Conservation (phyloP, 2,113 vertebrate species). For the Notothenia rossii region DNA sequence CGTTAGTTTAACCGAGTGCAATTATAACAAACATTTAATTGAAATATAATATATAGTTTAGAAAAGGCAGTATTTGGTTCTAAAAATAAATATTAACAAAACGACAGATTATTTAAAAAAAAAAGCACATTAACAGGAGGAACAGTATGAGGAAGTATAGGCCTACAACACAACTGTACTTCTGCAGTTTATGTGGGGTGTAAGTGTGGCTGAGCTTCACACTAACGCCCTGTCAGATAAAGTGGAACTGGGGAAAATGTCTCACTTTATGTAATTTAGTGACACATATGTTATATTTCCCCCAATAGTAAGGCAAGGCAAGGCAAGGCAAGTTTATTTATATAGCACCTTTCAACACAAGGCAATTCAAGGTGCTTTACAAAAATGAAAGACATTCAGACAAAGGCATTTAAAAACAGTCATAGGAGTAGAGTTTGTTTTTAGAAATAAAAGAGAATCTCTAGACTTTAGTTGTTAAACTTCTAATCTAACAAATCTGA, state of each 20-base stretch:
- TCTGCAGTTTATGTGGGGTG: constrained; percentile 8
- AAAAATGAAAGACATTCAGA: too few species aligned
- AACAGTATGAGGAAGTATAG: constrained; percentile 34
- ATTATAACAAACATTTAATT: neutral
- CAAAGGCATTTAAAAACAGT: too few species aligned
- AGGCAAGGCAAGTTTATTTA: too few species aligned
- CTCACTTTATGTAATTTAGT: neutral
- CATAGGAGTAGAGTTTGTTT: too few species aligned
- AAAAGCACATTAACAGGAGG: neutral
- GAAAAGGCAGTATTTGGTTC: neutral
- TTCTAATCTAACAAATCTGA: neutral
- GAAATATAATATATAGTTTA: neutral
- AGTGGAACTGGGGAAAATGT: neutral
- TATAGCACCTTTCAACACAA: too few species aligned
- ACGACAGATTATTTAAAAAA: too few species aligned
- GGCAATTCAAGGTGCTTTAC: too few species aligned
- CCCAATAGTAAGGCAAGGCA: too few species aligned
- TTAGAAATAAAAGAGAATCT: too few species aligned
- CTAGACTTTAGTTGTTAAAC: too few species aligned
- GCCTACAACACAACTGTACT: neutral
- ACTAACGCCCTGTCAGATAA: neutral
- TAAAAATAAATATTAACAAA: too few species aligned
- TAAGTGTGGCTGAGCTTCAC: neutral
- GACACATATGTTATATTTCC: neutral
- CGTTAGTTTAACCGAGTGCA: neutral